Percentiles rank a stretch among this genome's conserved stretches.
Conservation (phyloP, 2,113 vertebrate genomes). For the Diadophis punctatus region DNA sequence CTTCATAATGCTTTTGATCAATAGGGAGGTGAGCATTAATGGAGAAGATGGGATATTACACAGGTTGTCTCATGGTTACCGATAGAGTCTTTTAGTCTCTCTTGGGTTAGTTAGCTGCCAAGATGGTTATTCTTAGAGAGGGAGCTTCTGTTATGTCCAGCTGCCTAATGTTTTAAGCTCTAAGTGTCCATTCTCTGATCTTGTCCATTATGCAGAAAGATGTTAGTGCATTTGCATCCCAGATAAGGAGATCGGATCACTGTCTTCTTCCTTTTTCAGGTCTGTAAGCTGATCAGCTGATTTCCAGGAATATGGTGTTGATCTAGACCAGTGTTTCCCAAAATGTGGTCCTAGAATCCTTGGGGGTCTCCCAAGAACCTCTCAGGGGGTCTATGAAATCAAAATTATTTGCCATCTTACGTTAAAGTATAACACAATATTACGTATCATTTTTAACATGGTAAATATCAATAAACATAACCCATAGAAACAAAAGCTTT, state of each 20-base stretch:
- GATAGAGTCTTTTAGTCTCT: neutral
- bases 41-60: neutral
- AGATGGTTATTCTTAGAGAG: neutral
- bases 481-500: neutral
- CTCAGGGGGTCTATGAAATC: neutral
- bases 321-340: neutral
- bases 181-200: neutral
- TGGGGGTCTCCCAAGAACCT: neutral
- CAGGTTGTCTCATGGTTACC: no score
- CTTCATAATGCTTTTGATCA: neutral
- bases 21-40: neutral
- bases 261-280: neutral
- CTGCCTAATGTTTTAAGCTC: neutral
- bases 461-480: neutral
- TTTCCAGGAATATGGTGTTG: neutral
- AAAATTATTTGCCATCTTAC: neutral
- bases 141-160: neutral
- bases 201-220: neutral
- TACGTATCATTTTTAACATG: neutral
- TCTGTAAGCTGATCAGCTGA: neutral
- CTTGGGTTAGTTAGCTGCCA: neutral
- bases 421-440: neutral
- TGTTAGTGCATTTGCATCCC: neutral
- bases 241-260: neutral
- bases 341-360: neutral